Evolutionary conservation across 2,888 invertebrate species (phyloP), one percentile per base, ranked within the genome.

Genomic region (Sarcophaga rosellei): DNA sequence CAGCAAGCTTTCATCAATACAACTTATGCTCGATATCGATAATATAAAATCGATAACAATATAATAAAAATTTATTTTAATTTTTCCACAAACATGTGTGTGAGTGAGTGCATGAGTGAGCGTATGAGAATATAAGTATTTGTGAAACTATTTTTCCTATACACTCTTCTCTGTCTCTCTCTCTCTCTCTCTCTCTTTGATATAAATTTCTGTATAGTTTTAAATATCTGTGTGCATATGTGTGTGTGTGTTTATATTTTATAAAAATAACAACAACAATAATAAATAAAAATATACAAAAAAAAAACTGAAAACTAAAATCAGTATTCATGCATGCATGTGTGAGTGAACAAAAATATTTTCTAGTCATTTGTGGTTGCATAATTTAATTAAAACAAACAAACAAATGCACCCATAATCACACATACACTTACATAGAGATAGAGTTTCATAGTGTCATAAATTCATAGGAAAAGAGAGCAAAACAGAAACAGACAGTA

Each of bases 371-470:
- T 86, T 86, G 86, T 81, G 86, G 84, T 84, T 86, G 86, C 84
- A 86, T 90, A 90, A 91, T 91, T 91, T 90, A 90, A 91, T 91
- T 91, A 91, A 90, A 91, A 35, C n/a, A 47, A 5, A 25, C 11
- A 47, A 10, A 5, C 0, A 15, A 3, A 47, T 47, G 47, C 47
- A 47, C 11, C 0, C 1, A 47, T 12, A 47, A 53, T 53, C 53
- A 3, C 35, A 10, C 10, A 35, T 35, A 35, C 35, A 35, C 35
- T 35, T 8, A 35, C 10, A 10, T 10, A 35, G 35, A 35, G 8
- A 35, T 35, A 35, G 35, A 35, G 35, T 35, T 35, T 35, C 35
- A 35, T 35, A 10, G 35, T 6, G 35, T 1, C 35, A 35, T 35
- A 35, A 35, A 35, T 35, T 35, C 6, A 6, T 35, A 6, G 35